phyloP scores from a whole-genome alignment of 1,140 invertebrate species.

The Drosophila tani region DNA sequence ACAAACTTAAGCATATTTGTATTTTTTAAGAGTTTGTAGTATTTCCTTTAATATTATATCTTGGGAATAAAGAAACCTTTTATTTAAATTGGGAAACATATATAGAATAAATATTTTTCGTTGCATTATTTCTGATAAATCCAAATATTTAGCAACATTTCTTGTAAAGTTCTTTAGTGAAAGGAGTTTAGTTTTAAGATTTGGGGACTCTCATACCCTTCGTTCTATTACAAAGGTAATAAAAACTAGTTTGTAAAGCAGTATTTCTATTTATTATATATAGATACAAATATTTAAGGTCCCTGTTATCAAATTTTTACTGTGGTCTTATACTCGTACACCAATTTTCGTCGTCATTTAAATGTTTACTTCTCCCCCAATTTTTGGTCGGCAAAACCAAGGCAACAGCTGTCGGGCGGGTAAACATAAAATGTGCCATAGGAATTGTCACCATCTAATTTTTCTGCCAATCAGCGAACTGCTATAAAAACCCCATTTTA shows the following conservation, averaged over 20 bases:
- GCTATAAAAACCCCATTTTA: slow-evolving; percentile 55
- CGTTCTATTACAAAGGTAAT: neutral
- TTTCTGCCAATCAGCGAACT: slow-evolving; percentile 9
- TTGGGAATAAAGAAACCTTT: neutral
- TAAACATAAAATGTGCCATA: slow-evolving; percentile 19
- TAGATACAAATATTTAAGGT: neutral
- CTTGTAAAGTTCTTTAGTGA: neutral
- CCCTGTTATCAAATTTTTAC: neutral
- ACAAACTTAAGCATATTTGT: no score
- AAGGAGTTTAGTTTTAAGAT: no score
- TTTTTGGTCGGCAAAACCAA: slow-evolving; percentile 28
- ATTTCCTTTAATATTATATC: neutral
- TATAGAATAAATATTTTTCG: no score
- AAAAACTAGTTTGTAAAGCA: neutral
- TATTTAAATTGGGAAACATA: no score
- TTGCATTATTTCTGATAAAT: no score
- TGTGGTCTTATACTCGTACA: neutral
- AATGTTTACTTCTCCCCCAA: slow-evolving; percentile 29
- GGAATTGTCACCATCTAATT: neutral
- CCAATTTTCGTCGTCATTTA: neutral
- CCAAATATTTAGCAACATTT: neutral
- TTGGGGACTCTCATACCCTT: rapidly evolving
- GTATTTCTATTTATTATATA: neutral
- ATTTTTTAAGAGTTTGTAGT: neutral
- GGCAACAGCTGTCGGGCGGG: slow-evolving; percentile 30